A percentile compares a stretch with the other conserved stretches of the same genome.
phyloP scores from a whole-genome alignment of 1,140 invertebrate species.

The Procambarus virginalis region DNA sequence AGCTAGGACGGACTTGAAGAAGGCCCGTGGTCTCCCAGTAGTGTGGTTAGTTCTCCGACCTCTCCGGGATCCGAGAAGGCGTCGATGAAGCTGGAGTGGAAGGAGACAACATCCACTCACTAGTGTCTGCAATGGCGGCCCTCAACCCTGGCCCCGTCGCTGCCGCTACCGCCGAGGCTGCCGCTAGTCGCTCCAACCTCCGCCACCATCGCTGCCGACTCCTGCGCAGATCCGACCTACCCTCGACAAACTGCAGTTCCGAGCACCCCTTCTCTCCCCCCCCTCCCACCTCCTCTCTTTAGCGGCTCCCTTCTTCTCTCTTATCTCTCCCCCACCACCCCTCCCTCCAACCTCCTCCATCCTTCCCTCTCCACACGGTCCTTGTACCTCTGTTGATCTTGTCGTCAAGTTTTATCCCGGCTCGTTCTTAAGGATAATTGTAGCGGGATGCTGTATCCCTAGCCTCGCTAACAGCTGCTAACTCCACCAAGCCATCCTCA shows the following conservation, averaged over 20 bases:
- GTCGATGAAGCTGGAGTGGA: neutral
- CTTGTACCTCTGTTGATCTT: conserved; percentile 57
- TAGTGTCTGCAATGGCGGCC: conserved; percentile 43
- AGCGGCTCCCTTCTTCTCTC: neutral
- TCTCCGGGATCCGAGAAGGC: neutral
- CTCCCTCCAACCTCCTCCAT: neutral
- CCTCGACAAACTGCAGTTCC: conserved; percentile 31
- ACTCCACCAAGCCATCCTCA: no score
- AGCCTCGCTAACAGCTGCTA: no score
- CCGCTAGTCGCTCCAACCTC: conserved; percentile 26
- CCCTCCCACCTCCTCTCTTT: neutral
- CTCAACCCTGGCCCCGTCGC: conserved; percentile 33
- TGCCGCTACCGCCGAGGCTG: conserved; percentile 32
- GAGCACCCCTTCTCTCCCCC: neutral
- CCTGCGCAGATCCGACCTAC: conserved; percentile 60
- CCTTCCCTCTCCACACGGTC: neutral
- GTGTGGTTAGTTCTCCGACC: neutral
- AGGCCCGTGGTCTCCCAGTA: neutral
- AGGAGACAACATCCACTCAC: conserved; percentile 12
- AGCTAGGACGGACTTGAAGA: neutral
- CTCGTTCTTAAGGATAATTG: conserved; percentile 36
- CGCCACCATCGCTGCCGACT: conserved; percentile 41
- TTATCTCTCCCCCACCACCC: neutral
- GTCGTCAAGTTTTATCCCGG: conserved; percentile 45
- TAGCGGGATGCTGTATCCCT: neutral